Conservation (phyloP, 37 sponge, comb jelly and placozoan species). For the Agelas oroides region DNA sequence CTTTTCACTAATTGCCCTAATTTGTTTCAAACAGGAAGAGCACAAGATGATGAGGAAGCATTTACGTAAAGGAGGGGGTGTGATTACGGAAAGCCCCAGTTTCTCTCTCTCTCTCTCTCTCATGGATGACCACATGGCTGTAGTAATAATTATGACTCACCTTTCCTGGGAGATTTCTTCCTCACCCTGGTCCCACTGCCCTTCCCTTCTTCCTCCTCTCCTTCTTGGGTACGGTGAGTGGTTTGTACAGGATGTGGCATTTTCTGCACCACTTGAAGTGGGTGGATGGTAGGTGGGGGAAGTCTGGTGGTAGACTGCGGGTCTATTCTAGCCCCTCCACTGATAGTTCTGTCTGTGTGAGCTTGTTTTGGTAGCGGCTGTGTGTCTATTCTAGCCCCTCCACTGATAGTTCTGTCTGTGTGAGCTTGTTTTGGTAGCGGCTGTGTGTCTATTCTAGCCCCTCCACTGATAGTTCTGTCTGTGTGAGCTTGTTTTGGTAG, state of each 20-base stretch:
- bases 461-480: background rate
- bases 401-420: background rate
- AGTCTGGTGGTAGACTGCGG: background rate
- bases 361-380: background rate
- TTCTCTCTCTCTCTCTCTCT: too few relatives aligned
- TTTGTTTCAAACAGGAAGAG: too few relatives aligned
- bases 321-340: background rate
- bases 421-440: background rate
- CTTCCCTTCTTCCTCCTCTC: too few relatives aligned
- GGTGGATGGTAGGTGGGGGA: constrained; percentile 6
- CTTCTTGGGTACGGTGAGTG: too few relatives aligned
- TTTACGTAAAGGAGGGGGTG: too few relatives aligned
- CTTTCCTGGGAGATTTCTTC: too few relatives aligned
- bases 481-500: background rate
- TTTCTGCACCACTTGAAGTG: constrained; percentile 37
- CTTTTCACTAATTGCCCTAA: too few relatives aligned
- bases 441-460: background rate
- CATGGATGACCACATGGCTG: too few relatives aligned
- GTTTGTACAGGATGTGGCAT: background rate
- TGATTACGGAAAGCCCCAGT: too few relatives aligned
- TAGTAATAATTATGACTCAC: too few relatives aligned
- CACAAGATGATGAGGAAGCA: too few relatives aligned
- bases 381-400: background rate
- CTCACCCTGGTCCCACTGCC: too few relatives aligned
- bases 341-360: background rate